Percentiles rank a stretch among this genome's conserved stretches.
phyloP scores from a whole-genome alignment of 2,113 vertebrate genomes.

The Ceyx margarethae region DNA sequence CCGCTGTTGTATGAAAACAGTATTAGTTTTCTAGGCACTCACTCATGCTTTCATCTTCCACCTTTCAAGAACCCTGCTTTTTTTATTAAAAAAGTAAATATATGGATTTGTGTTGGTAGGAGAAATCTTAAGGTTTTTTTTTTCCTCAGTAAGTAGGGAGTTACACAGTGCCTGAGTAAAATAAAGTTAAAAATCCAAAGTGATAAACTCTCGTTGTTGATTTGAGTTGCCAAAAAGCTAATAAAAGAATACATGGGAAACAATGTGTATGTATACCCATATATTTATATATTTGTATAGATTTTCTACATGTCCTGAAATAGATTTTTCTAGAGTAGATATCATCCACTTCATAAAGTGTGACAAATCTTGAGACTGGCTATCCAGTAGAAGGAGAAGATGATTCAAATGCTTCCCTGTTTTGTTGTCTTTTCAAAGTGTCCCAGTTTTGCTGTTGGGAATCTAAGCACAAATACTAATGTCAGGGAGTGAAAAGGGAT shows the following conservation, averaged over 20 bases:
- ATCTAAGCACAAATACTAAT: background rate
- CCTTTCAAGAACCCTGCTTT: background rate
- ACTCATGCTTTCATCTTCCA: background rate
- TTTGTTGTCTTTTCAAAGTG: fast-evolving
- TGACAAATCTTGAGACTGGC: background rate
- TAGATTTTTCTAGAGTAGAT: background rate
- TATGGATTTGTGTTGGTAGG: background rate
- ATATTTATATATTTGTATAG: background rate
- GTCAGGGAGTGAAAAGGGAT: background rate
- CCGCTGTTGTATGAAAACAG: background rate
- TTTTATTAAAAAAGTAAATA: background rate
- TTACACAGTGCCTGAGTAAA: background rate
- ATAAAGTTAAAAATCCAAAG: background rate
- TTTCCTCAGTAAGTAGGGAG: background rate
- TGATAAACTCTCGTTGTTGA: background rate
- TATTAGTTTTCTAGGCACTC: background rate
- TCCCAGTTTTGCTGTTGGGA: background rate
- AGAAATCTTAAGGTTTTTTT: background rate
- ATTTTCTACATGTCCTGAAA: background rate
- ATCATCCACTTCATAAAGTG: background rate
- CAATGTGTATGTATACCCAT: background rate
- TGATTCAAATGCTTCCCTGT: background rate
- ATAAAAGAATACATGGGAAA: background rate
- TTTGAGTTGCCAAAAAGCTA: background rate
- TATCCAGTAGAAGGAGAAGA: background rate